phyloP scores from a whole-genome alignment of 2,888 invertebrate species.

The Amphipoea oculea region DNA sequence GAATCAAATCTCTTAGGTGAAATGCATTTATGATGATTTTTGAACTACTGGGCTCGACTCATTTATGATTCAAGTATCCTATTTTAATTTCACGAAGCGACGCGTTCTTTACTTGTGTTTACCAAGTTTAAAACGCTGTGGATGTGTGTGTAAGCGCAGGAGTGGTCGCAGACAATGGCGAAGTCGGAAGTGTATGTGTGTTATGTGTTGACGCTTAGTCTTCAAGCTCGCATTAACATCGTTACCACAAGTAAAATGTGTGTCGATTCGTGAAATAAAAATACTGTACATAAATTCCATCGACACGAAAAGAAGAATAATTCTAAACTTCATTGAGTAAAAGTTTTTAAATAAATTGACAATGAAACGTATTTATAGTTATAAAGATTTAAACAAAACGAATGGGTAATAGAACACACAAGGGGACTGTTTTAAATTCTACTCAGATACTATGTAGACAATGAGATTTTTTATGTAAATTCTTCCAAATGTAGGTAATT shows the following conservation, averaged over 20 bases:
- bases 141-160: too few species aligned
- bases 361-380: not conserved
- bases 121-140: too few species aligned
- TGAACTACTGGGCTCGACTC: not conserved
- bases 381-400: not conserved
- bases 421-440: conserved; percentile 28
- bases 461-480: conserved; percentile 30
- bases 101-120: too few species aligned
- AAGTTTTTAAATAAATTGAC: not conserved
- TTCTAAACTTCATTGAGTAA: not conserved
- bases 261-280: not conserved
- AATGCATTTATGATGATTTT: not conserved
- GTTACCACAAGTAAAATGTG: not conserved
- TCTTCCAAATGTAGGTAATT: conserved; percentile 21
- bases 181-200: not conserved
- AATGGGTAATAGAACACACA: not conserved
- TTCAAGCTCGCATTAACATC: not conserved
- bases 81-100: too few species aligned
- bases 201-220: not conserved
- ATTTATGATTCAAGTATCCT: not conserved
- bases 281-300: not conserved
- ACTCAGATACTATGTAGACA: not conserved
- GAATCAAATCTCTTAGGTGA: not conserved
- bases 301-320: not conserved
- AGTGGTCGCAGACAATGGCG: too few species aligned